Evolutionary conservation across 2,888 invertebrate genomes (phyloP), one percentile per base, ranked within the genome.

Genomic region (Allygus modestus): DNA sequence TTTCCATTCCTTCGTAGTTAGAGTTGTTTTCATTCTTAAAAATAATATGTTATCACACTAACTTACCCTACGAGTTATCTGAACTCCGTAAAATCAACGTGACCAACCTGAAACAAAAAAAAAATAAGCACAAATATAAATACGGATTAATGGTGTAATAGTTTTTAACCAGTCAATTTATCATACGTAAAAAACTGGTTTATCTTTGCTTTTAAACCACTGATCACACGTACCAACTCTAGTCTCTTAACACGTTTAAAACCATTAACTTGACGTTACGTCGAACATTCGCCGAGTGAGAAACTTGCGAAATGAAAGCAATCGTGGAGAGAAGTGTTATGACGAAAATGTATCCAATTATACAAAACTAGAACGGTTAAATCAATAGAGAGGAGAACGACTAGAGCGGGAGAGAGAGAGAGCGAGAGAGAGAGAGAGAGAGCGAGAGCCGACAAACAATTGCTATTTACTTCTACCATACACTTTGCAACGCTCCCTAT

Each of bases 311-410:
- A 65, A 65, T 31, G 65, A 65, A 65, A 15, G 65, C 65, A 28
- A 65, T 65, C 31, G 65, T 23, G 37, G 41, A 20, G 73, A 73
- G 73, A 31, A 73, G 43, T 73, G 73, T 73, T 37, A 43, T 41
- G 73, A 73, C 41, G 43, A 73, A 73, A 73, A 73, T 41, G 73
- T 73, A 43, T 37, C 73, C 73, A 37, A 73, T 73, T 73, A 41
- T 41, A 73, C 73, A 23, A 65, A 65, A 65, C 65, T 65, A 65
- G 73, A 73, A 23, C 73, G 41, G 73, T 73, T 41, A 73, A 73
- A 73, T 73, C 73, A 73, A 73, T 73, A 73, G 73, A 43, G 73
- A 20, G 7, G 41, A 73, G 73, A 65, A 54, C 15, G 65, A 28
- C 12, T 0, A 31, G 28, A 23, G 20, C 1, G 65, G 15, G 65